Evolutionary conservation across 1,140 invertebrate species (phyloP).

Genomic region (Thaumatotibia leucotreta): DNA sequence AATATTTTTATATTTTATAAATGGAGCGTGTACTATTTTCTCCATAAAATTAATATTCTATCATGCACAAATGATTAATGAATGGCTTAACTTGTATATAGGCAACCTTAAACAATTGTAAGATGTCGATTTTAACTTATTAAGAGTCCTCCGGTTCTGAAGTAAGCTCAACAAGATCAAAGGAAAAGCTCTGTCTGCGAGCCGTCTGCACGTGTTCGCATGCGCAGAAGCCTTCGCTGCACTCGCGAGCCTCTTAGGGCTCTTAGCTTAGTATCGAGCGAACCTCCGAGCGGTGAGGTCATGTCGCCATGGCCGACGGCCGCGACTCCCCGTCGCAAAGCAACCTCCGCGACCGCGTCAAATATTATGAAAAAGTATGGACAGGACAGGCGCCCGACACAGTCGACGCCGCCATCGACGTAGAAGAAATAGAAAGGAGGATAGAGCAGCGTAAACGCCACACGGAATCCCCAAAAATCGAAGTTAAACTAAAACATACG

Average conservation of each 20-base stretch:
- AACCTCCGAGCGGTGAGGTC: conserved; percentile 58
- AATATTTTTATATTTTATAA: not conserved
- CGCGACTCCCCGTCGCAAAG: conserved; percentile 73
- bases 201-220: conserved; percentile 41
- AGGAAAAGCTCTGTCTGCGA: conserved; percentile 26
- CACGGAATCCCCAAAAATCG: conserved; percentile 73
- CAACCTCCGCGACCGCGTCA: conserved; percentile 82
- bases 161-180: not conserved
- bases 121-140: too few species aligned
- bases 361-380: conserved; percentile 87
- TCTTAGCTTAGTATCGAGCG: conserved; percentile 75
- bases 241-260: conserved; percentile 31
- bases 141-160: not conserved
- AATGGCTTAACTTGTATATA: not conserved
- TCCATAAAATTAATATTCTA: too few species aligned
- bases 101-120: not conserved
- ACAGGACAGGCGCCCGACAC: conserved; percentile 71
- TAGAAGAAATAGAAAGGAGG: conserved; percentile 79
- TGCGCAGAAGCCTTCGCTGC: conserved; percentile 33
- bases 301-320: conserved; percentile 70
- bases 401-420: conserved; percentile 69
- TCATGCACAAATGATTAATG: not conserved
- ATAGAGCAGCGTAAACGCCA: conserved; percentile 78
- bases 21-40: too few species aligned
- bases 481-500: conserved; percentile 78